Evolutionary conservation across 2,113 vertebrate species (phyloP), one percentile per base, ranked within the genome.

Genomic region (Chloropsis cyanopogon): DNA sequence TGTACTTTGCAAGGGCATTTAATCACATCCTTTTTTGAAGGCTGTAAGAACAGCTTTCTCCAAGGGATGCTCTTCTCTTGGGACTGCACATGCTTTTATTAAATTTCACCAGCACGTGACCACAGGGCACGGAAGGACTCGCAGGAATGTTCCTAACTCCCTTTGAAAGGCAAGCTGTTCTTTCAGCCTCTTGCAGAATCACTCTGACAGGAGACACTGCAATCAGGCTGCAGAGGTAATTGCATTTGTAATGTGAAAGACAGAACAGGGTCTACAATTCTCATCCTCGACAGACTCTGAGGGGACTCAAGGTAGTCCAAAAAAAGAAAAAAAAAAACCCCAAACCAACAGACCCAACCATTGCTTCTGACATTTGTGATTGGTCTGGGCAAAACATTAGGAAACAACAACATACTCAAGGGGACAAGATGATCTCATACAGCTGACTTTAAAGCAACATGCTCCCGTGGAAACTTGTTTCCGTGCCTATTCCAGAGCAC

Each of bases 321-420:
- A 77, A 89, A 73, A 47, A 16, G 49, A 64, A 49, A 53, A 64
- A 49, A 78, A 13, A 23, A 9, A 23, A 2, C 4, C 28, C 82
- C 26, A 88, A 82, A 59, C 22, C 77, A 75, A 50, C 37, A 76
- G 76, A 80, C 29, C 39, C 47, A 73, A 1, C 25, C 64, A 4
- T 56, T 50, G 54, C 79, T 92, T 86, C 93, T 96, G 95, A 82
- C 88, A 82, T 86, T 92, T 94, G 90, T 12, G 56, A 88, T 88
- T 6, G 60, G 79, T 83, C 92, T 96, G 93, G 93, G 76, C 92
- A 79, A 60, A 94, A 78, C 88, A 82, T 94, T 92, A 96, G 94
- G 95, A 96, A 95, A 94, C 80, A 95, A 94, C 80, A 60, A n/a
- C 82, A 14, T 75, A 29, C 85, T 95, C 76, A 12, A 4, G 88